phyloP scores from a whole-genome alignment of 2,797 vertebrate genomes.

The Leucoraja ocellata region DNA sequence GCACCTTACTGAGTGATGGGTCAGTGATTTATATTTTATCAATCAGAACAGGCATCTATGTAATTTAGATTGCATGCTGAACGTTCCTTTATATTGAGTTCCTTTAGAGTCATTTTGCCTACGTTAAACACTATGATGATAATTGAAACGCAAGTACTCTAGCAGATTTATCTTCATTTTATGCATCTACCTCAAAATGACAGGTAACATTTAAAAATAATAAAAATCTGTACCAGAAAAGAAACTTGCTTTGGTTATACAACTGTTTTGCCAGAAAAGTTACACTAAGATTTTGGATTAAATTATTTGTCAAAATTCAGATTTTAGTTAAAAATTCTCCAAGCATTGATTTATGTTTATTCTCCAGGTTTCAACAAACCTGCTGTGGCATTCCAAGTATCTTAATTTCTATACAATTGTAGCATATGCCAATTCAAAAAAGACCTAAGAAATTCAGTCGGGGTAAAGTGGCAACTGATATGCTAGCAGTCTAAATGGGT shows the following conservation, averaged over 20 bases:
- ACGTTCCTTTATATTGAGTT: neutral
- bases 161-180: constrained; percentile 5
- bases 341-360: neutral
- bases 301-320: neutral
- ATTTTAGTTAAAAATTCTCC: neutral
- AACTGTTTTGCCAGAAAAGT: neutral
- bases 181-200: neutral
- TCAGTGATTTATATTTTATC: neutral
- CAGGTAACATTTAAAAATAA: neutral
- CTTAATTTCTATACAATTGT: neutral
- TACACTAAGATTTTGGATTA: neutral
- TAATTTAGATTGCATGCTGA: neutral
- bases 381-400: neutral
- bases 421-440: neutral
- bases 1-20: neutral
- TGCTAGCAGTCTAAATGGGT: neutral
- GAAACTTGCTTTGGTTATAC: neutral
- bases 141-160: neutral
- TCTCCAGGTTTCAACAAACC: neutral
- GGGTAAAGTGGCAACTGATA: neutral
- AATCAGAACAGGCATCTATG: neutral
- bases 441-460: neutral
- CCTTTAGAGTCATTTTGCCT: neutral
- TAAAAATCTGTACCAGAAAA: neutral
- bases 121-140: neutral